phyloP scores from a whole-genome alignment of 2,888 invertebrate genomes.

The Pheosia tremula region DNA sequence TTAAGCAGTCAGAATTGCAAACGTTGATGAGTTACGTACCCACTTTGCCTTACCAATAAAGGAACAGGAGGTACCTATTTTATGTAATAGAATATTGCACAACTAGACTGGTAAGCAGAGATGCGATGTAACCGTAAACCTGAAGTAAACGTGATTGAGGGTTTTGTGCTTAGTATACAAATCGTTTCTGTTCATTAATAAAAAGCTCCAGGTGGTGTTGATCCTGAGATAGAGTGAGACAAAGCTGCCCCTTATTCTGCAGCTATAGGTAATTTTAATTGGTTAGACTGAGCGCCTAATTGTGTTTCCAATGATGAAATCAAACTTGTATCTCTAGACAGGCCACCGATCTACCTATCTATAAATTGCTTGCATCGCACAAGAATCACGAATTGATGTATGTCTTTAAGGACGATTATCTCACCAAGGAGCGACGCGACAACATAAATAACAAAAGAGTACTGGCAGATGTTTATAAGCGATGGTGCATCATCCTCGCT shows the following conservation, averaged over 20 bases:
- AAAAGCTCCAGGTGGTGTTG: too few species aligned
- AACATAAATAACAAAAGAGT: slow-evolving; percentile 21
- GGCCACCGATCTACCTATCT: too few species aligned
- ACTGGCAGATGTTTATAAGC: slow-evolving; percentile 67
- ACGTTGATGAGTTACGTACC: slow-evolving; percentile 29
- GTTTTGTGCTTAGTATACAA: not conserved
- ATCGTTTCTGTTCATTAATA: too few species aligned
- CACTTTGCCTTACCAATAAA: slow-evolving; percentile 28
- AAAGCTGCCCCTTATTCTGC: too few species aligned
- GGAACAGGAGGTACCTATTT: slow-evolving; percentile 29
- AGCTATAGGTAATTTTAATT: too few species aligned
- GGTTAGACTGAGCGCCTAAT: too few species aligned
- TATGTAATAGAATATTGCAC: slow-evolving; percentile 31
- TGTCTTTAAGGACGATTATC: not conserved
- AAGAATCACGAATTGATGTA: too few species aligned
- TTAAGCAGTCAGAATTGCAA: slow-evolving; percentile 22
- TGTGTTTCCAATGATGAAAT: too few species aligned
- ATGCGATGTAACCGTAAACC: slow-evolving; percentile 18
- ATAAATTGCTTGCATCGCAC: too few species aligned
- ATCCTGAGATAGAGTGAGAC: too few species aligned
- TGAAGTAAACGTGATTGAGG: slow-evolving; percentile 21
- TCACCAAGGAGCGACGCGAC: slow-evolving; percentile 1
- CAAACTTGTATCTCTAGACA: too few species aligned
- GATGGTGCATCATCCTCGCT: slow-evolving; percentile 45
- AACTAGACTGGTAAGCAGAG: slow-evolving; percentile 24